phyloP scores from a whole-genome alignment of 2,797 vertebrate genomes.

The Novumbra hubbsi region DNA sequence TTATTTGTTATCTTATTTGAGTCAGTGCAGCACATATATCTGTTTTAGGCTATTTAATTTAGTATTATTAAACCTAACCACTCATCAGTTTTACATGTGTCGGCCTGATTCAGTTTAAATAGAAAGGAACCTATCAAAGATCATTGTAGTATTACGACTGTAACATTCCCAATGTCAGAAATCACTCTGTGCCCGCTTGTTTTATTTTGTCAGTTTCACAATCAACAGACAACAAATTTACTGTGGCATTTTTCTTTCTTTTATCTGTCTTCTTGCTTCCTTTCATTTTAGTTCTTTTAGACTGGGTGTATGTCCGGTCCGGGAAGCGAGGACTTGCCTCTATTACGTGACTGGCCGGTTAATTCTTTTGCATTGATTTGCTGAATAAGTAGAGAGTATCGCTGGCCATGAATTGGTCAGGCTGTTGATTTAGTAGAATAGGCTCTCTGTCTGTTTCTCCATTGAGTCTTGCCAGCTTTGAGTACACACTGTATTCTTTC shows the following conservation, averaged over 20 bases:
- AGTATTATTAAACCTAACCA: not conserved
- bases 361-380: constrained; percentile 55
- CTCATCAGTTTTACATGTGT: constrained; percentile 25
- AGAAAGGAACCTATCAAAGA: not conserved
- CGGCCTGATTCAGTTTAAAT: constrained; percentile 13
- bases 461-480: constrained; percentile 50
- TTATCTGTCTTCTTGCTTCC: constrained; percentile 21
- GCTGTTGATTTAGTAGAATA: constrained; percentile 66
- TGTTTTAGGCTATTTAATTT: too few species aligned
- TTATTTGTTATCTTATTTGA: too few species aligned
- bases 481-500: constrained; percentile 64
- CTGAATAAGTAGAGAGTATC: constrained; percentile 64
- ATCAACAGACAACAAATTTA: constrained; percentile 19
- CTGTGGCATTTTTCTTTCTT: not conserved
- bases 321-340: constrained; percentile 27
- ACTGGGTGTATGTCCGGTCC: constrained; percentile 18
- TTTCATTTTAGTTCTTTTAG: constrained; percentile 46
- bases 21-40: too few species aligned
- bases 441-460: constrained; percentile 70
- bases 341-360: constrained; percentile 52
- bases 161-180: not conserved
- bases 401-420: constrained; percentile 60
- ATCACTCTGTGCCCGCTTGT: constrained; percentile 13
- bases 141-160: not conserved
- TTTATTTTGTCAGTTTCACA: constrained; percentile 40